phyloP scores from a whole-genome alignment of 2,888 invertebrate genomes.

The Folsomia candida region DNA sequence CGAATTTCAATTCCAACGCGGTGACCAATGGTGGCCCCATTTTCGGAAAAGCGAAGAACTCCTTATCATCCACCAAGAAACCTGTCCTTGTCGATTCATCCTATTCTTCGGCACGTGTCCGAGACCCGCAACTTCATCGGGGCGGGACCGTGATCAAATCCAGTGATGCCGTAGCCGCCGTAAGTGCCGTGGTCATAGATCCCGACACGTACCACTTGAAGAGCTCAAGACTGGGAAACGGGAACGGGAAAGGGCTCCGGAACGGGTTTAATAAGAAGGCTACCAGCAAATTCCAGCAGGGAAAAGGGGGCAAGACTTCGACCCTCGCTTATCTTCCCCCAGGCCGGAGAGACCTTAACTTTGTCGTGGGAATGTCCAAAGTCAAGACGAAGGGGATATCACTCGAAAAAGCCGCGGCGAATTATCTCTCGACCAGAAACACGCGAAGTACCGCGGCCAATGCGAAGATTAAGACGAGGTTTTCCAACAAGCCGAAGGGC shows the following conservation, averaged over 20 bases:
- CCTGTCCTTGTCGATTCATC: conserved; percentile 7
- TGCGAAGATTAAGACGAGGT: conserved; percentile 48
- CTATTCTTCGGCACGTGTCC: conserved; percentile 39
- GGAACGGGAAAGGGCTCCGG: conserved; percentile 17
- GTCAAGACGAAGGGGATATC: background rate
- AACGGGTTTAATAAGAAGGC: conserved; percentile 20
- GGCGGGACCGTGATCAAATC: conserved; percentile 44
- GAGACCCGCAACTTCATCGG: conserved; percentile 32
- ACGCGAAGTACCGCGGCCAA: conserved; percentile 41
- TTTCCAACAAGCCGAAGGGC: conserved; percentile 35
- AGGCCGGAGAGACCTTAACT: background rate
- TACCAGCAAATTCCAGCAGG: conserved; percentile 1
- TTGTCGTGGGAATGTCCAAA: conserved; percentile 11
- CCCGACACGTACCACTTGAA: conserved; percentile 1
- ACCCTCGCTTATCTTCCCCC: background rate
- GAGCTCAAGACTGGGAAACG: conserved; percentile 8
- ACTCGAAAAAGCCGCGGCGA: conserved; percentile 21
- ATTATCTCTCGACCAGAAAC: background rate
- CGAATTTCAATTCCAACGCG: background rate
- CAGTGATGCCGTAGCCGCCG: conserved; percentile 47
- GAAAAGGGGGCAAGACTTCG: background rate
- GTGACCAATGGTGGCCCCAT: background rate
- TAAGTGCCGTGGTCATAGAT: conserved; percentile 46
- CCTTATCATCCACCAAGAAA: background rate
- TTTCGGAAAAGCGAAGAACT: background rate